A percentile compares a stretch with the other conserved stretches of the same genome.
These are phyloP conservation scores for Enteromius mattozi DNA, from an alignment of 2,797 vertebrate species.

Conservation along the genomic window DNA sequence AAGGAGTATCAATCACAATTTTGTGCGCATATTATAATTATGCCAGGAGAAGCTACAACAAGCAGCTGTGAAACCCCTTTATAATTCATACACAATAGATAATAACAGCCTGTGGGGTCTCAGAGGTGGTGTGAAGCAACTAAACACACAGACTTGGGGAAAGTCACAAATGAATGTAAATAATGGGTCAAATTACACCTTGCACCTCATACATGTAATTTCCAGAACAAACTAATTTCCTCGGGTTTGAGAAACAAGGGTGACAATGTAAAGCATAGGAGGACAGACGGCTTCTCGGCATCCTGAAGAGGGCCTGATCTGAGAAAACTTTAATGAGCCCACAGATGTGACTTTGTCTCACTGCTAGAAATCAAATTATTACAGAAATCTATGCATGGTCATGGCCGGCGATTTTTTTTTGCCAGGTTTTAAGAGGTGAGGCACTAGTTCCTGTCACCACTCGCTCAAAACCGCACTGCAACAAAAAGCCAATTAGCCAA, in stretches of 20 bases:
- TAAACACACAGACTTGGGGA: neutral
- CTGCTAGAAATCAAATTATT: conserved; percentile 44
- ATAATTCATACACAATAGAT: neutral
- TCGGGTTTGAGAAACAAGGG: neutral
- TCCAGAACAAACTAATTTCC: neutral
- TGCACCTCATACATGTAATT: neutral
- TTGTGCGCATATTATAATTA: conserved; percentile 17
- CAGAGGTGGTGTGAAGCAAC: neutral
- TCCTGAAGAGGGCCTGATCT: conserved; percentile 24
- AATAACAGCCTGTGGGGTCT: conserved; percentile 3
- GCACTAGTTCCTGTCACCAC: conserved; percentile 8
- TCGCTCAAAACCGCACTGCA: conserved; percentile 31
- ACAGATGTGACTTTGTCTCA: conserved; percentile 27
- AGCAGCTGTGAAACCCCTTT: neutral
- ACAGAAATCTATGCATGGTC: conserved; percentile 9
- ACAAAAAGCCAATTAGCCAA: conserved; percentile 48
- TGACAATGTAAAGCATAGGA: conserved; percentile 17
- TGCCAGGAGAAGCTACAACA: neutral
- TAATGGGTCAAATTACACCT: neutral
- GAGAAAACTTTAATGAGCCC: conserved; percentile 43
- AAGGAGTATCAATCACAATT: neutral
- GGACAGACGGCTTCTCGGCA: neutral
- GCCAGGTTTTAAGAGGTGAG: conserved; percentile 31
- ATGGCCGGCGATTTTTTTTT: neutral
- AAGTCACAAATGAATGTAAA: conserved; percentile 18